These are phyloP conservation scores for Trimorus sp. DNA, from an alignment of 2,888 invertebrate species.

Conservation along the genomic window DNA sequence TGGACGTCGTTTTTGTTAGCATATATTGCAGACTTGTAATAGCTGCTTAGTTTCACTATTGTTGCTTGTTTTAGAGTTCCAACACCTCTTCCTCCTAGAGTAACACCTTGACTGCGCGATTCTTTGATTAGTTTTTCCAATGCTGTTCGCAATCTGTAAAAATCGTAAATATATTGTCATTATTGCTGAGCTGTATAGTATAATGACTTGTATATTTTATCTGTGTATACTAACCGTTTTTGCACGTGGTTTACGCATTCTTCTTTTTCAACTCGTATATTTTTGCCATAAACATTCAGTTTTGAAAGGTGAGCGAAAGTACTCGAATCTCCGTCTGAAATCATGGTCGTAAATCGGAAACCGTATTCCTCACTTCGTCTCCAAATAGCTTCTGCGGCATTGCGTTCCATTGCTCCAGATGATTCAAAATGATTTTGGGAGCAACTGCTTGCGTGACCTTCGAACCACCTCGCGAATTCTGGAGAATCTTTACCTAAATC, in stretches of 20 bases:
- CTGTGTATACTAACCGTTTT: constrained; percentile 2
- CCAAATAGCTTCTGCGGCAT: constrained; percentile 10
- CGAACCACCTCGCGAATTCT: constrained; percentile 9
- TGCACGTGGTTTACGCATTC: constrained; percentile 13
- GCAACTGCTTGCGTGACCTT: background rate
- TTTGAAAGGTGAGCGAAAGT: constrained; percentile 11
- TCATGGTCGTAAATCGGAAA: constrained; percentile 10
- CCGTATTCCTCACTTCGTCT: constrained; percentile 6
- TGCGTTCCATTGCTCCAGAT: constrained; percentile 5
- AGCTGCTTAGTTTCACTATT: too few relatives aligned
- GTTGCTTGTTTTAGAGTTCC: too few relatives aligned
- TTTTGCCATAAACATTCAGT: constrained; percentile 7
- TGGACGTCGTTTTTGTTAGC: constrained; percentile 2
- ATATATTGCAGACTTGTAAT: constrained; percentile 17
- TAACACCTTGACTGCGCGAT: too few relatives aligned
- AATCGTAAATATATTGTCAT: too few relatives aligned
- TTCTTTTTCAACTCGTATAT: constrained; percentile 11
- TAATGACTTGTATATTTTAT: background rate
- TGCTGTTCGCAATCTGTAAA: too few relatives aligned
- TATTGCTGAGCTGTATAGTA: too few relatives aligned
- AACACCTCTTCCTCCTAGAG: too few relatives aligned
- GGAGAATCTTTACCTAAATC: constrained; percentile 7
- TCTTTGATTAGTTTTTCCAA: too few relatives aligned
- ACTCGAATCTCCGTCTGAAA: constrained; percentile 17
- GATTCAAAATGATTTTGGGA: constrained; percentile 6